Conservation (phyloP, 2,113 vertebrate genomes). For the Psilopogon haemacephalus region DNA sequence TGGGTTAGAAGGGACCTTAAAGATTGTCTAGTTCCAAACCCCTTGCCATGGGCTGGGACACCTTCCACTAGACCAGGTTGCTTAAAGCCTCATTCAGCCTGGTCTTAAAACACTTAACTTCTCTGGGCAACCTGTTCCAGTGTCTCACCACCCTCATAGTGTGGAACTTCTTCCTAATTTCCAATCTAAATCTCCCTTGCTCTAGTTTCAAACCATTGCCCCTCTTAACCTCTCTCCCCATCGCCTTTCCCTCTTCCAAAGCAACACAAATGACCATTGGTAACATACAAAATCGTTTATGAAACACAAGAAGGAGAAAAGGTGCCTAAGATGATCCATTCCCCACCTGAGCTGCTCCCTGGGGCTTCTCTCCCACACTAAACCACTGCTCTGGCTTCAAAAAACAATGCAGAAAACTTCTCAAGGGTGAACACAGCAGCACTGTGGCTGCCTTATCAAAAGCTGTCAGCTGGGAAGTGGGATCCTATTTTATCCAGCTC, state of each 20-base stretch:
- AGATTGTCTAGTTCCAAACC: too few relatives aligned
- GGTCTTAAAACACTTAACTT: too few relatives aligned
- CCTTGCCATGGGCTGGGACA: too few relatives aligned
- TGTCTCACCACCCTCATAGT: too few relatives aligned
- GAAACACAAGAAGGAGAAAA: background rate
- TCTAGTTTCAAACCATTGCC: background rate
- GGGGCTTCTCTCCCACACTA: background rate
- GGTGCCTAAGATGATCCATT: fast-evolving
- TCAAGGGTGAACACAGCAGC: background rate
- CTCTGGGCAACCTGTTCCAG: too few relatives aligned
- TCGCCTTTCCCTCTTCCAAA: background rate
- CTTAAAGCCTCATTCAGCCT: too few relatives aligned
- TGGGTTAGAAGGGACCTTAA: too few relatives aligned
- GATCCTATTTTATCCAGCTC: slow-evolving; percentile 1
- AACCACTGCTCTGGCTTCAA: background rate
- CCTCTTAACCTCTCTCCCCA: background rate
- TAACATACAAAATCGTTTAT: background rate
- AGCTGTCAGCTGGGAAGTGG: slow-evolving; percentile 47
- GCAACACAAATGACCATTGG: fast-evolving
- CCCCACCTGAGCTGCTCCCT: background rate
- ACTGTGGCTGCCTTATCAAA: background rate
- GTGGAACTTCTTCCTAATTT: too few relatives aligned
- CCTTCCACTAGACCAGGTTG: too few relatives aligned
- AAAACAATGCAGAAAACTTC: background rate
- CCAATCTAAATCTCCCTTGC: too few relatives aligned